A percentile compares a stretch with the other conserved stretches of the same genome.
These are phyloP conservation scores for Sinotaia quadrata DNA, from an alignment of 2,888 invertebrate species.

Conservation along the genomic window DNA sequence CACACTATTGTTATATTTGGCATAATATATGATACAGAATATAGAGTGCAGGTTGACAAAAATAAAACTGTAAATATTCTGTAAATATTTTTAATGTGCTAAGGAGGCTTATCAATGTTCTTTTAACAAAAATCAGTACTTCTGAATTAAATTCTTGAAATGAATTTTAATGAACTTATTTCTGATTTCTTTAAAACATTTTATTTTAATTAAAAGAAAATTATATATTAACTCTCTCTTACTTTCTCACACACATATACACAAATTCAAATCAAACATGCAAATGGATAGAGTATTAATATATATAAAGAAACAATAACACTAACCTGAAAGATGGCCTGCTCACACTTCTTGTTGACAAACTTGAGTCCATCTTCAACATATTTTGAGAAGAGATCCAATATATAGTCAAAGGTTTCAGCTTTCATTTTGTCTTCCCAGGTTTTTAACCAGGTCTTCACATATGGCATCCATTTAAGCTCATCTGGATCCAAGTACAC, in stretches of 20 bases:
- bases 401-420: constrained; percentile 78
- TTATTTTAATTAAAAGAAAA: too few relatives aligned
- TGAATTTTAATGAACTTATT: too few relatives aligned
- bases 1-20: too few relatives aligned
- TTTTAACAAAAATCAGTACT: too few relatives aligned
- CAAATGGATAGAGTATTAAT: background rate
- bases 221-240: too few relatives aligned
- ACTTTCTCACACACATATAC: background rate
- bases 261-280: background rate
- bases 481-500: constrained; percentile 91
- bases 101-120: too few relatives aligned
- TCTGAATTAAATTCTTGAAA: too few relatives aligned
- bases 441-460: constrained; percentile 83
- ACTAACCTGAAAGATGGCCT: constrained; percentile 83
- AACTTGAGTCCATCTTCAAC: constrained; percentile 80
- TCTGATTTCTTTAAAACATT: too few relatives aligned
- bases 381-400: constrained; percentile 79
- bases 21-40: too few relatives aligned
- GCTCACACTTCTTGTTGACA: constrained; percentile 80
- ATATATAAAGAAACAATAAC: background rate
- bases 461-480: constrained; percentile 85
- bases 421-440: constrained; percentile 72
- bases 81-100: too few relatives aligned
- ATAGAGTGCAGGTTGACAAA: too few relatives aligned
- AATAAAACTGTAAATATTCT: too few relatives aligned